A percentile compares a stretch with the other conserved stretches of the same genome.
Conservation (phyloP, 2,888 invertebrate species). For the Acleris emargana region DNA sequence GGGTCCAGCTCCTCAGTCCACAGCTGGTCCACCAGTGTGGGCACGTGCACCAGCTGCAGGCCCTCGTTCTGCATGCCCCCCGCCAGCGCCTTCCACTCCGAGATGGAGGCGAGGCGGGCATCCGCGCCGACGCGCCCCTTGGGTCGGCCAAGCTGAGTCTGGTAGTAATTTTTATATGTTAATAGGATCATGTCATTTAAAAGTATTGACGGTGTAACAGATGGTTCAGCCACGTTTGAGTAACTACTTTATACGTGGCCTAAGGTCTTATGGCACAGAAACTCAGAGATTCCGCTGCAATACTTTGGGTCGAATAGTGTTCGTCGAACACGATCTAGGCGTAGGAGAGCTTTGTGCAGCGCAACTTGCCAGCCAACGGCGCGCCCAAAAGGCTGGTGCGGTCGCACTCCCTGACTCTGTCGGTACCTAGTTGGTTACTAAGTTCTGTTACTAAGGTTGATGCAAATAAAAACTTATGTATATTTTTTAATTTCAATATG, state of each 20-base stretch:
- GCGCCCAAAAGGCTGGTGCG: conserved; percentile 88
- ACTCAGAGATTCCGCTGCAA: conserved; percentile 86
- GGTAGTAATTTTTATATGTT: conserved; percentile 11
- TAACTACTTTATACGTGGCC: too few species aligned
- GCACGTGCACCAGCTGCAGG: conserved; percentile 82
- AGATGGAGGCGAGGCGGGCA: conserved; percentile 87
- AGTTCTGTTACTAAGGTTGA: too few species aligned
- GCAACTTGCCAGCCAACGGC: conserved; percentile 90
- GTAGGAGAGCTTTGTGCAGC: conserved; percentile 94
- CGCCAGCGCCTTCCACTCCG: conserved; percentile 86
- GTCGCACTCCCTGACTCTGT: conserved; percentile 87
- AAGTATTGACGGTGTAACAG: too few species aligned
- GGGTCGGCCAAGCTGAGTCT: conserved; percentile 67
- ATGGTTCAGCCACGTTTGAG: too few species aligned
- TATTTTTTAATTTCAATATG: too few species aligned
- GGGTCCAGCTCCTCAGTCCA: conserved; percentile 85
- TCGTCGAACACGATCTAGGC: conserved; percentile 95
- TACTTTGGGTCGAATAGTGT: conserved; percentile 84
- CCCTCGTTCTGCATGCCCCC: conserved; percentile 79
- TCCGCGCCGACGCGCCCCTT: conserved; percentile 88
- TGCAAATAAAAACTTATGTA: too few species aligned
- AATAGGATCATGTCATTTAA: too few species aligned
- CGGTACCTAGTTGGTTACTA: too few species aligned
- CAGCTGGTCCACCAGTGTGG: conserved; percentile 90
- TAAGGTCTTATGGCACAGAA: background rate